Base-by-base conservation (phyloP, 2,113 vertebrate genomes). In the Tapirus terrestris region DNA sequence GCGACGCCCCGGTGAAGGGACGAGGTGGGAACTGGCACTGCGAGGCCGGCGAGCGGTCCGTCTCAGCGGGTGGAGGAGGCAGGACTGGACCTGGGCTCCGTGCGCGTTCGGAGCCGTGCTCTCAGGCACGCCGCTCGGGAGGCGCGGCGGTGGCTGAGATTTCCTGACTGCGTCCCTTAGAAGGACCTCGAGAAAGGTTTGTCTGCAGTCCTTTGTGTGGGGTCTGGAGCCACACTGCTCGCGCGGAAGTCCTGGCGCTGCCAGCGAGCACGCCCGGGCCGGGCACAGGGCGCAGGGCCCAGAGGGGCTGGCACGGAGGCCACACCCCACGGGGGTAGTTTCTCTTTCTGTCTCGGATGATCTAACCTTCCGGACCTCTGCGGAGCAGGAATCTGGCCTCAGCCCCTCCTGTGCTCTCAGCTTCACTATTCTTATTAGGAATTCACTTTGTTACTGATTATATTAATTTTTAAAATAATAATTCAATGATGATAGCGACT, bases 1-100 rank as follows among this genome's bases (percentile, higher is more conserved):
- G n/a, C 8, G 36, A 89, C n/a, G 20, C 23, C 10, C 45, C 31
- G 70, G 12, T 31, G 5, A 27, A 33, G 10, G 8, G 18, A 58
- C 0, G 2, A 58, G 51, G 23, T n/a, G 61, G n/a, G 48, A 4
- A 2, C 5, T 31, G 7, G 6, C 4, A 12, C 48, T 33, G 45
- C 1, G 6, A 48, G 25, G 33, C 20, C 61, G 20, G n/a, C 39
- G 14, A 73, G 60, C 10, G 5, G 45, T 31, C 39, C 48, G 36
- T 56, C 33, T 60, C 17, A 14, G 29, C 7, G 82, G 21, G 6
- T 14, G 27, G n/a, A 72, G 43, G 67, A 91, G 14, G 60, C n/a
- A 65, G 65, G 51, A 53, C 6, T 56, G 33, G 56, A 88, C 58
- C 29, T 65, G 20, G 31, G 10, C 3, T 72, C 61, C 5, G 6